Base-by-base conservation (phyloP, 2,113 vertebrate species). In the Hippolais icterina region DNA sequence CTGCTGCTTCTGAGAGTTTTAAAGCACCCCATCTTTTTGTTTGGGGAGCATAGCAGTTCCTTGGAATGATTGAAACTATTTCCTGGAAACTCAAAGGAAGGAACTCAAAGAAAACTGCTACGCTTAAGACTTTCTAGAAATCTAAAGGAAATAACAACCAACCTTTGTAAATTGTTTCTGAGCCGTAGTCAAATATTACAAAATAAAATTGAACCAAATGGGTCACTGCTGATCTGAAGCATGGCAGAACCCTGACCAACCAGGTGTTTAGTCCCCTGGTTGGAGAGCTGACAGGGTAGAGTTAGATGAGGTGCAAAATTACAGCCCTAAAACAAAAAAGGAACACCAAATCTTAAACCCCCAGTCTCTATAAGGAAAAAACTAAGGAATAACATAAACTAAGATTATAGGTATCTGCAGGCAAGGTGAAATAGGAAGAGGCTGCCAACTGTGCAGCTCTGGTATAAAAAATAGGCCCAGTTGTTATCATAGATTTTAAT, bases 381-480 rank as follows among this genome's bases (percentile, higher is more conserved):
- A 6, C 1, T 4, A 12, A 39, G 25, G 28, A 61, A 11, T 31
- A 42, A 54, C 33, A 70, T 17, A 23, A 71, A 46, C 9, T 21
- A 46, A 59, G 13, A 60, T 6, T 2, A 39, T 8, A n/a, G 18
- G 6, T 37, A 47, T 25, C 46, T 16, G 7, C n/a, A 80, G 29
- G 4, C 39, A 91, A 69, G 16, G n/a, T 60, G 21, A 89, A 83
- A 64, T 12, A 69, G 20, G 12, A 72, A 39, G 13, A 57, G 15
- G 6, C 7, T 61, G 5, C 22, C 37, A 57, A 13, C 28, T 22
- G 5, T 15, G 5, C 22, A 57, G 37, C 12, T 87, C 17, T 22
- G 0, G 19, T 22, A 3, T 4, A 33, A 11, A 60, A 11, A 49
- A 35, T 0, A 37, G 50, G 10, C 9, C 15, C 41, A 57, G 24